Evolutionary conservation across 2,797 vertebrate genomes (phyloP), one percentile per base, ranked within the genome.

Genomic region (Gymnodraco acuticeps): DNA sequence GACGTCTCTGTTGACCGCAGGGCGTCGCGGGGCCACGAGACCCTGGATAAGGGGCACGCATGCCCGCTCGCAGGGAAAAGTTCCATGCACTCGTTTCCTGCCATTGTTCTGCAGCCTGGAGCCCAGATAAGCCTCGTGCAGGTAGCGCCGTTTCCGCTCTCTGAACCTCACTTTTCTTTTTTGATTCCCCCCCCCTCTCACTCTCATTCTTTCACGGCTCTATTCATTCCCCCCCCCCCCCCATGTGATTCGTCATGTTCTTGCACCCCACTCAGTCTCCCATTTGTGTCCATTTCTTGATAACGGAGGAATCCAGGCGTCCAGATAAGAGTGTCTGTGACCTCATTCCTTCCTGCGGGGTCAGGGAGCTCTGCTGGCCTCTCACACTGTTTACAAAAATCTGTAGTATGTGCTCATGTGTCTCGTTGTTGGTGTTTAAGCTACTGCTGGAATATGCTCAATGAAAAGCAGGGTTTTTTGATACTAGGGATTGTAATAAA

Each of bases 11-110:
- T 54, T 88, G 91, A 92, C 83, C 91, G 59, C 77, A 66, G 91
- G 93, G 91, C 85, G 83, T 91, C 82, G 70, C 53, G 86, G 84
- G 93, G 88, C 90, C 89, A 89, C 85, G 83, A 94, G 92, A 92
- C 89, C 89, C 91, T 89, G 93, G 92, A 95, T 91, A 92, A 91
- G 89, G 78, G 90, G 90, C 91, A 93, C 73, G 82, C 90, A 94
- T 92, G 92, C 91, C 83, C 80, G 81, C 84, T 91, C 42, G 54
- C 83, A 91, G 89, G 90, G 92, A 92, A 93, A 91, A 92, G 89
- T 94, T 94, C 94, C 93, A 94, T 93, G 90, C 89, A 85, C 92
- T 93, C 58, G 87, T 93, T 95, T 96, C 95, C 95, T 95, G 93
- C 88, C 87, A 95, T 95, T 96, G 95, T 96, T 94, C 92, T 82